phyloP scores from a whole-genome alignment of 2,888 invertebrate genomes.

The Epirrhoe tristata region DNA sequence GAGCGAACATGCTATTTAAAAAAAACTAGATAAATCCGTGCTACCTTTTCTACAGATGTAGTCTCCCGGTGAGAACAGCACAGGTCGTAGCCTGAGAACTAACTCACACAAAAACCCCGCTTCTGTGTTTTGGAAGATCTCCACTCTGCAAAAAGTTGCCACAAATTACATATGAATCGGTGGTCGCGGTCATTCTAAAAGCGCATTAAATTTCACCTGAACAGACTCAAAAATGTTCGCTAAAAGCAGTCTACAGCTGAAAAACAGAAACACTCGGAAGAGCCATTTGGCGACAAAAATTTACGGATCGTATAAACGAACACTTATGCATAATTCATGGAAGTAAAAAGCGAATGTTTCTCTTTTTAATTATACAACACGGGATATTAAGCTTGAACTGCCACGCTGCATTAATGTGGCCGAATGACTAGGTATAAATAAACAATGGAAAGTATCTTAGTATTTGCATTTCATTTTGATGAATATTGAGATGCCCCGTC shows the following conservation, averaged over 20 bases:
- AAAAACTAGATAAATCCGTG: conserved; percentile 7
- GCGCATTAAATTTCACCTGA: conserved; percentile 46
- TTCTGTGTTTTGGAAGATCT: conserved; percentile 99
- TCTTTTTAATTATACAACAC: conserved; percentile 84
- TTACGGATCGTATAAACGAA: conserved; percentile 81
- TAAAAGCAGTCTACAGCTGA: conserved; percentile 55
- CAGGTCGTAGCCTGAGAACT: conserved; percentile 96
- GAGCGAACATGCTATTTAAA: neutral
- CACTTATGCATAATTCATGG: conserved; percentile 83
- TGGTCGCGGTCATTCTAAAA: conserved; percentile 32
- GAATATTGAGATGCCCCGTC: conserved; percentile 31
- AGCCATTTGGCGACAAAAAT: conserved; percentile 76
- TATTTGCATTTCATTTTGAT: conserved; percentile 38
- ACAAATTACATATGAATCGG: conserved; percentile 32
- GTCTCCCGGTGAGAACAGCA: conserved; percentile 99
- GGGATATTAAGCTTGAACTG: conserved; percentile 78
- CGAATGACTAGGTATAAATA: conserved; percentile 39
- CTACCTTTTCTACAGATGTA: conserved; percentile 99
- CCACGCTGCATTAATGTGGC: conserved; percentile 65
- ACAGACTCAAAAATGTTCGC: conserved; percentile 46
- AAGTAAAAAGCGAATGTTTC: conserved; percentile 81
- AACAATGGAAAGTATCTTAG: conserved; percentile 41
- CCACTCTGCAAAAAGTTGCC: conserved; percentile 87
- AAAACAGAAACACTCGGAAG: conserved; percentile 62
- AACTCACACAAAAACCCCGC: conserved; percentile 99